These are phyloP conservation scores for Benitochromis conjunctus DNA, from an alignment of 2,113 vertebrate genomes.

Conservation along the genomic window DNA sequence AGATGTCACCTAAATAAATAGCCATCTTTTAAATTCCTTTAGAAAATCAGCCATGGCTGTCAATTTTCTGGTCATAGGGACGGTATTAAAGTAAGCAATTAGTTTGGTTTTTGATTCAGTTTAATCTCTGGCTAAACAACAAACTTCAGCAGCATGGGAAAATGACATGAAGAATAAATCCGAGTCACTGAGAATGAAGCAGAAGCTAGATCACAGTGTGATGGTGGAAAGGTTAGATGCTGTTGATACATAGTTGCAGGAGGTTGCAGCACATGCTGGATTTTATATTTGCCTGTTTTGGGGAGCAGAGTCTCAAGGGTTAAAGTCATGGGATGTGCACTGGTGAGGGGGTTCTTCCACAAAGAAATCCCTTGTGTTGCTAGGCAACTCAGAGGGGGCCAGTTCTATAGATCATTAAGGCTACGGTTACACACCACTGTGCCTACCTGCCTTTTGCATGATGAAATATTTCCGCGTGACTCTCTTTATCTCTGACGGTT, in stretches of 20 bases:
- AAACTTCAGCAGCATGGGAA: background rate
- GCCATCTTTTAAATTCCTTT: background rate
- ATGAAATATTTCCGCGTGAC: background rate
- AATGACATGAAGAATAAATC: background rate
- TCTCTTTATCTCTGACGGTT: background rate
- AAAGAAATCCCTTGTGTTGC: slow-evolving; percentile 55
- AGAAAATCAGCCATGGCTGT: background rate
- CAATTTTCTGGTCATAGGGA: background rate
- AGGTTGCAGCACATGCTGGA: background rate
- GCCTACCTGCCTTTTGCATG: slow-evolving; percentile 10
- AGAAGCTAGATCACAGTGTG: background rate
- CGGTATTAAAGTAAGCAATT: rapidly evolving
- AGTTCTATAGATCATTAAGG: slow-evolving; percentile 34
- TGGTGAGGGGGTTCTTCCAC: background rate
- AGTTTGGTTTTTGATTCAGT: background rate
- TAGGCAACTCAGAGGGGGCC: slow-evolving; percentile 47
- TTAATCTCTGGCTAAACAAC: background rate
- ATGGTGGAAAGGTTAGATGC: background rate
- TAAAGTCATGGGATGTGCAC: background rate
- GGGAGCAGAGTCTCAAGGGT: background rate
- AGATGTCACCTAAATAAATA: background rate
- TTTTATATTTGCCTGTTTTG: background rate
- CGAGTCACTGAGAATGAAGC: background rate
- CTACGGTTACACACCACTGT: background rate
- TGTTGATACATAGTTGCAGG: background rate